These are phyloP conservation scores for Yoshiicerus persimilis DNA, from an alignment of 1,140 invertebrate species.

Conservation along the genomic window DNA sequence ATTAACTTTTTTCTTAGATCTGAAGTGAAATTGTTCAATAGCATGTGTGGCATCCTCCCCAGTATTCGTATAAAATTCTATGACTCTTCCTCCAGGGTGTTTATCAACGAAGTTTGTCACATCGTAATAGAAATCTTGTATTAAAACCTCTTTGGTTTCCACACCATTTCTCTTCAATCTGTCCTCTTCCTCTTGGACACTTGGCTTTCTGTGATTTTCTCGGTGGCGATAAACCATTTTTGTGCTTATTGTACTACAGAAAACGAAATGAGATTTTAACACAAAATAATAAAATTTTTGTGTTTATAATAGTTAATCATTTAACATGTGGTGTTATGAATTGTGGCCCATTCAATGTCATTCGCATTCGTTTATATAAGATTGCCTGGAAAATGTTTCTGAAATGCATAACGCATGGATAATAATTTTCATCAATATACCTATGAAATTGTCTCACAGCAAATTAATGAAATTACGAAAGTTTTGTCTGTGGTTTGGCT, in stretches of 20 bases:
- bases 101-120: not conserved
- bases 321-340: too few species aligned
- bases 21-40: conserved; percentile 32
- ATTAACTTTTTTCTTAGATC: conserved; percentile 19
- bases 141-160: not conserved
- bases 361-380: too few species aligned
- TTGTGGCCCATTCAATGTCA: too few species aligned
- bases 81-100: conserved; percentile 24
- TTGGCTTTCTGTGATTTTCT: not conserved
- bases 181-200: not conserved
- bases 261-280: too few species aligned
- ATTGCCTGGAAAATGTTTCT: too few species aligned
- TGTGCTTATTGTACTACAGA: not conserved
- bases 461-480: too few species aligned
- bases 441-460: too few species aligned
- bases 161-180: not conserved
- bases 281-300: too few species aligned
- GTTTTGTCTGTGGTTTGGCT: too few species aligned
- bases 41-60: conserved; percentile 25
- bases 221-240: not conserved
- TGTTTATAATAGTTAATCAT: too few species aligned
- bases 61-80: conserved; percentile 23
- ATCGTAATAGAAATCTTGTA: not conserved
- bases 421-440: too few species aligned
- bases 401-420: too few species aligned